Evolutionary conservation across 2,888 invertebrate genomes (phyloP).

Genomic region (Blastobasis lacticolella): DNA sequence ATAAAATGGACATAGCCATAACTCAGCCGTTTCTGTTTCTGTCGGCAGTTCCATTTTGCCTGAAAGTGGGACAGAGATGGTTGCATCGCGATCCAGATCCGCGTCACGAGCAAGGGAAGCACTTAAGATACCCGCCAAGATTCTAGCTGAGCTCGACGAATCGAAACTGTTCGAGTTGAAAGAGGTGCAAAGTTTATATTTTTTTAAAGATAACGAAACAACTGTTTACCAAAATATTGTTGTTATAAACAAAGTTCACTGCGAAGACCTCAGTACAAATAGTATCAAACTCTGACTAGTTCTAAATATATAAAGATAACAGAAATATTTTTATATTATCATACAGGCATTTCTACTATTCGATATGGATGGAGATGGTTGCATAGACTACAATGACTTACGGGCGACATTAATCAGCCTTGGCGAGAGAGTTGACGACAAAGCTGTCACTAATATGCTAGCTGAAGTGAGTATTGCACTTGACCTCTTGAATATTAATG

Average conservation of each 20-base stretch:
- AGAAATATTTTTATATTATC: too few species aligned
- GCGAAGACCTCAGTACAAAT: too few species aligned
- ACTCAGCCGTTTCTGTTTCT: background rate
- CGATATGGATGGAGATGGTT: constrained; percentile 78
- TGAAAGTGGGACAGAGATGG: constrained; percentile 37
- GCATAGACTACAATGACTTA: constrained; percentile 77
- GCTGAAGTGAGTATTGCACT: constrained; percentile 64
- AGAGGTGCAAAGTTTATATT: constrained; percentile 54
- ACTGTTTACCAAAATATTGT: too few species aligned
- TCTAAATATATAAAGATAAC: too few species aligned
- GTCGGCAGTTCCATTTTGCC: constrained; percentile 38
- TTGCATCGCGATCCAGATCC: constrained; percentile 49
- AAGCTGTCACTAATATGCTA: constrained; percentile 75
- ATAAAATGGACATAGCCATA: background rate
- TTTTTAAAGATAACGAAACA: too few species aligned
- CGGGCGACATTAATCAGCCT: constrained; percentile 76
- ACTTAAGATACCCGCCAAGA: constrained; percentile 56
- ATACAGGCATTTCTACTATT: constrained; percentile 77
- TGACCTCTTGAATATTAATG: too few species aligned
- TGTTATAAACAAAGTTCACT: too few species aligned
- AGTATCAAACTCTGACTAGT: too few species aligned
- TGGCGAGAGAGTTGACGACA: constrained; percentile 72
- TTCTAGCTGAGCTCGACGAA: constrained; percentile 74
- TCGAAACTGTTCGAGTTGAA: constrained; percentile 77
- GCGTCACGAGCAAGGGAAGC: constrained; percentile 55